phyloP scores from a whole-genome alignment of 2,113 vertebrate genomes.

The Rattus rattus region DNA sequence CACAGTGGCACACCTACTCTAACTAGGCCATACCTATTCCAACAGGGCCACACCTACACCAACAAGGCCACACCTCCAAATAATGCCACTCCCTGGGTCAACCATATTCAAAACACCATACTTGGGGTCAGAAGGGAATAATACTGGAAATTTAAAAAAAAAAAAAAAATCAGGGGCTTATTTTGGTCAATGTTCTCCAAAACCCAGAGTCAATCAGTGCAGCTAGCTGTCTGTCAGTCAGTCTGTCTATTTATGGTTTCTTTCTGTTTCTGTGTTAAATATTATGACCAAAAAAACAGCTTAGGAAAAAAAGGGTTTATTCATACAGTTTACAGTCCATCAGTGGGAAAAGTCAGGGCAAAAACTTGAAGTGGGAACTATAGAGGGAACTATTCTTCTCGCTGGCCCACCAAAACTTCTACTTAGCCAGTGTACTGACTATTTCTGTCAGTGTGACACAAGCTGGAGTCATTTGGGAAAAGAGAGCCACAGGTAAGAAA shows the following conservation, averaged over 20 bases:
- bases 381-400: background rate
- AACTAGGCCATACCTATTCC: no score
- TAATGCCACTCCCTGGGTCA: no score
- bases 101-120: no score
- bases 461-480: background rate
- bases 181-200: background rate
- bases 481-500: background rate
- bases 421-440: background rate
- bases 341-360: background rate
- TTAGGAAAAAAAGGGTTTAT: background rate
- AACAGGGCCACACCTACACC: no score
- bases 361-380: background rate
- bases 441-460: background rate
- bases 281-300: background rate
- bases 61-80: no score
- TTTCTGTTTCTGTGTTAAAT: background rate
- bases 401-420: background rate
- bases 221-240: background rate
- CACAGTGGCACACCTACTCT: no score
- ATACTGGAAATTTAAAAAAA: background rate
- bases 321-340: background rate
- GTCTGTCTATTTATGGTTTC: background rate
- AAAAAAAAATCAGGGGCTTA: background rate
- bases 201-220: background rate
- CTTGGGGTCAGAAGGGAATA: background rate